These are phyloP conservation scores for Neolamprologus longior DNA, from an alignment of 2,113 vertebrate species.

Conservation along the genomic window DNA sequence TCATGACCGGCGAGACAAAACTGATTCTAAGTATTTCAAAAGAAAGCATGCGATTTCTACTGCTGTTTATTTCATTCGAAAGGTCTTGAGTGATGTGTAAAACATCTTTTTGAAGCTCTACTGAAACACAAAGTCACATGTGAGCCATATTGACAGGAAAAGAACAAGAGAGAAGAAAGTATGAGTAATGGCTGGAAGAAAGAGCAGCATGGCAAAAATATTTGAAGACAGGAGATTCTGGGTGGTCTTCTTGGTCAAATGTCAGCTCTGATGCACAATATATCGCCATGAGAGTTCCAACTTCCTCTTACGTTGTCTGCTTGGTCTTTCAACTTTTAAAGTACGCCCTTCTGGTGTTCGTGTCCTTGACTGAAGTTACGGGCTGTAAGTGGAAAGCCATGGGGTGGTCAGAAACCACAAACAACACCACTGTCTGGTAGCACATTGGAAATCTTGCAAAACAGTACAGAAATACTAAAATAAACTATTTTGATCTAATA, in stretches of 20 bases:
- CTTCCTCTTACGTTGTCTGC: conserved; percentile 28
- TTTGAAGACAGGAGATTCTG: conserved; percentile 12
- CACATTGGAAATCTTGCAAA: background rate
- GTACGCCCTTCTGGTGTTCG: background rate
- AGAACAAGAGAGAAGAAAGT: conserved; percentile 23
- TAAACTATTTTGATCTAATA: background rate
- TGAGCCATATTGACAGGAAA: background rate
- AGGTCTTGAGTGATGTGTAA: background rate
- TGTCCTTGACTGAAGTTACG: conserved; percentile 21
- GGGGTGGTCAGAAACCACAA: conserved; percentile 30
- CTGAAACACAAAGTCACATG: background rate
- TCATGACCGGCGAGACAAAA: background rate
- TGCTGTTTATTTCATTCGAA: background rate
- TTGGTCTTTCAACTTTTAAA: conserved; percentile 31
- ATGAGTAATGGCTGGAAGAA: conserved; percentile 37
- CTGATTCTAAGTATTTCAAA: background rate
- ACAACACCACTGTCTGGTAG: conserved; percentile 15
- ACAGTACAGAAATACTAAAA: background rate
- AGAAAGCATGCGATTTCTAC: background rate
- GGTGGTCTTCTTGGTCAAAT: conserved; percentile 46
- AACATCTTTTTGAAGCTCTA: background rate
- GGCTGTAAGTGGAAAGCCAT: background rate
- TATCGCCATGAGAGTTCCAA: background rate
- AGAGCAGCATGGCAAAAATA: background rate
- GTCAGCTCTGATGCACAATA: conserved; percentile 18